A percentile compares a stretch with the other conserved stretches of the same genome.
Evolutionary conservation across 2,888 invertebrate species (phyloP).

Genomic region (Himalopsyche kuldschensis): DNA sequence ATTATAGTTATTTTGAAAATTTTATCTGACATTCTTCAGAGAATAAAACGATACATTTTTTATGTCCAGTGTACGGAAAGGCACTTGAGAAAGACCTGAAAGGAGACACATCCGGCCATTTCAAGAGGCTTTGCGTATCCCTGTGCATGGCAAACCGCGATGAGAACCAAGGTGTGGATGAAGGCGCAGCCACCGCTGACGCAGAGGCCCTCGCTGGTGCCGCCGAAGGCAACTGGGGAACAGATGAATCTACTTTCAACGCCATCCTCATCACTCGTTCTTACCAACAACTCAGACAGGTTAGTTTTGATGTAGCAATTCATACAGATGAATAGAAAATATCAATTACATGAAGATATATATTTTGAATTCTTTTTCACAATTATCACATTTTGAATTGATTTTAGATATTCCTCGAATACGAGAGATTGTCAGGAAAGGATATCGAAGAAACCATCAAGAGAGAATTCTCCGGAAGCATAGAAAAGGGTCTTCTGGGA

Average conservation of each 20-base stretch:
- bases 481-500: conserved; percentile 84
- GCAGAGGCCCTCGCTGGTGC: conserved; percentile 77
- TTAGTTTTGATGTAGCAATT: conserved; percentile 39
- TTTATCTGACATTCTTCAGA: background rate
- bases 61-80: conserved; percentile 73
- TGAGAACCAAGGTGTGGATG: conserved; percentile 85
- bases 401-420: conserved; percentile 76
- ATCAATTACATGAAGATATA: background rate
- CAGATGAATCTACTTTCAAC: conserved; percentile 88
- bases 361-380: conserved; percentile 44
- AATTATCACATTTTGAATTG: conserved; percentile 58
- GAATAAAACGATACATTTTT: background rate
- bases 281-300: conserved; percentile 82
- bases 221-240: conserved; percentile 86
- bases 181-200: conserved; percentile 77
- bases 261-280: conserved; percentile 83
- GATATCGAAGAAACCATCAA: conserved; percentile 84
- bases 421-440: conserved; percentile 77
- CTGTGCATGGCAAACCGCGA: conserved; percentile 86
- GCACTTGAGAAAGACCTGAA: conserved; percentile 82
- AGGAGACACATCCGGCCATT: conserved; percentile 94
- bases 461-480: conserved; percentile 85
- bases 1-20: background rate
- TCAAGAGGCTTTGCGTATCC: conserved; percentile 87
- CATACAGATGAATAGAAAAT: background rate